These are phyloP conservation scores for Cataglyphis cursor DNA, from an alignment of 2,888 invertebrate genomes.

Conservation along the genomic window DNA sequence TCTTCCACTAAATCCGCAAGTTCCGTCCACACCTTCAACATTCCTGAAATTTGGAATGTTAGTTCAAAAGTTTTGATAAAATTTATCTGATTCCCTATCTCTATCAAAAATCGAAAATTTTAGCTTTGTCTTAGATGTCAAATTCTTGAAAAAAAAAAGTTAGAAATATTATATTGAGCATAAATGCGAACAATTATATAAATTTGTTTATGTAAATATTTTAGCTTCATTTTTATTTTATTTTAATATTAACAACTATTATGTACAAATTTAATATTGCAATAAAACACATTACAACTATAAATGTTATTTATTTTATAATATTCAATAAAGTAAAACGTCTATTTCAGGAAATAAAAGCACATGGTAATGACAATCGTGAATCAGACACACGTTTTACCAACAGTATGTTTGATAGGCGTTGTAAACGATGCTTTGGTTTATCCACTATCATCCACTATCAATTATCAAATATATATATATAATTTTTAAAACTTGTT, in stretches of 20 bases:
- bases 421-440: not conserved
- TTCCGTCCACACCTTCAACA: slow-evolving; percentile 63
- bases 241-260: not conserved
- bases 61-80: slow-evolving; percentile 29
- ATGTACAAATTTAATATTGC: not conserved
- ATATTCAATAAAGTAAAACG: not conserved
- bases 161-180: not conserved
- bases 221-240: not conserved
- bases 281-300: not conserved
- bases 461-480: not conserved
- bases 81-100: slow-evolving; percentile 37
- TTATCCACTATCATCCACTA: slow-evolving; percentile 11
- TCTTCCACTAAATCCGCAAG: slow-evolving; percentile 66
- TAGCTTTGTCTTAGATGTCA: slow-evolving; percentile 16
- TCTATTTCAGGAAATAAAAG: not conserved
- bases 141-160: slow-evolving; percentile 23
- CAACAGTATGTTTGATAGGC: slow-evolving; percentile 5
- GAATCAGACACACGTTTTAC: slow-evolving; percentile 12
- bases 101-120: slow-evolving; percentile 55
- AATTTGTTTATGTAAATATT: slow-evolving; percentile 14
- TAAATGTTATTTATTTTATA: not conserved
- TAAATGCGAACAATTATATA: not conserved
- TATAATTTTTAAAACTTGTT: no score
- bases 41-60: slow-evolving; percentile 37
- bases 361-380: not conserved